Conservation (phyloP, 2,113 vertebrate genomes). For the Laticauda colubrina region DNA sequence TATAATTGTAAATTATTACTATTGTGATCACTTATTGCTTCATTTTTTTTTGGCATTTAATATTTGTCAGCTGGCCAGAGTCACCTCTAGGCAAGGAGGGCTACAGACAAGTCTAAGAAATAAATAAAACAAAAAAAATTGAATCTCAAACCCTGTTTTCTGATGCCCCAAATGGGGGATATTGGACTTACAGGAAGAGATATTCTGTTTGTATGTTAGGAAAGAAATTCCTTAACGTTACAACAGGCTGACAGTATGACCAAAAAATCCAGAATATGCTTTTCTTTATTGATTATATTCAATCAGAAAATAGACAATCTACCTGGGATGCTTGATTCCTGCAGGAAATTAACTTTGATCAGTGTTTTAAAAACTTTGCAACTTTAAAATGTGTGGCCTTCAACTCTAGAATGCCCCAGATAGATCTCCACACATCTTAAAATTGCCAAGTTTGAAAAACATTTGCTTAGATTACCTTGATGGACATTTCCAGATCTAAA, state of each 20-base stretch:
- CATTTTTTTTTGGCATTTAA: too few species aligned
- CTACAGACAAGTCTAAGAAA: too few species aligned
- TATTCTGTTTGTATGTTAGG: background rate
- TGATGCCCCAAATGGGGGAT: too few species aligned
- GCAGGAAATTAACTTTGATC: background rate
- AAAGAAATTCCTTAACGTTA: background rate
- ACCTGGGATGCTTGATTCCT: background rate
- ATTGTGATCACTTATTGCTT: too few species aligned
- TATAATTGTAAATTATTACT: too few species aligned
- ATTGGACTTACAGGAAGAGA: too few species aligned
- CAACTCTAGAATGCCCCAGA: background rate
- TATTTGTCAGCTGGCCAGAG: too few species aligned
- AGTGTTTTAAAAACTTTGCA: background rate
- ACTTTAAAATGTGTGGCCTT: background rate
- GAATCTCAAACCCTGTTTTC: too few species aligned
- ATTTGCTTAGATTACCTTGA: background rate
- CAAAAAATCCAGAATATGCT: background rate
- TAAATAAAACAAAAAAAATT: too few species aligned
- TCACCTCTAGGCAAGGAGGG: too few species aligned
- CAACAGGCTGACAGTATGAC: background rate
- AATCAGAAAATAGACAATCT: background rate
- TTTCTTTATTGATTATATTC: background rate
- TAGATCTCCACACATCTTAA: background rate
- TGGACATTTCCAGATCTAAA: background rate
- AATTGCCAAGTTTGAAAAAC: background rate